Evolutionary conservation across 2,888 invertebrate genomes (phyloP).

Genomic region (Cryptus armator): DNA sequence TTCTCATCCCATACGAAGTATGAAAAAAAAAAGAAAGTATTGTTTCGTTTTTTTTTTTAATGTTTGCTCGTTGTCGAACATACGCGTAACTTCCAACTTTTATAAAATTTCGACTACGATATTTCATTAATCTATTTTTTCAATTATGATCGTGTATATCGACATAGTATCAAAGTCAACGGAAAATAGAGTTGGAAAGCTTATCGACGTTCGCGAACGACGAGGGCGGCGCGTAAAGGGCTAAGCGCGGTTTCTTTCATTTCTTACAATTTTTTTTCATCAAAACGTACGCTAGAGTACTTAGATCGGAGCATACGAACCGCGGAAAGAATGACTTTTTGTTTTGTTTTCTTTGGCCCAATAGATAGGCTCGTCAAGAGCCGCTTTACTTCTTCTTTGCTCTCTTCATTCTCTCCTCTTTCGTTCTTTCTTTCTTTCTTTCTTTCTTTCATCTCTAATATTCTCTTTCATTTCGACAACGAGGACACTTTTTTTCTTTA

Average conservation of each 20-base stretch:
- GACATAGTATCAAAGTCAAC: slow-evolving; percentile 74
- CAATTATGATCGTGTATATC: slow-evolving; percentile 60
- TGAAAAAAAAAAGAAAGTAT: too few relatives aligned
- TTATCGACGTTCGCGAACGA: slow-evolving; percentile 58
- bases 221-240: slow-evolving; percentile 21
- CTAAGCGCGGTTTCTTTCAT: slow-evolving; percentile 31
- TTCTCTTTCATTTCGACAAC: slow-evolving; percentile 36
- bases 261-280: slow-evolving; percentile 3
- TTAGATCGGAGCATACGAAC: background rate
- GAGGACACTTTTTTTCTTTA: slow-evolving; percentile 34
- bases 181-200: slow-evolving; percentile 67
- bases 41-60: background rate
- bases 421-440: background rate
- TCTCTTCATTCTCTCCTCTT: slow-evolving; percentile 9
- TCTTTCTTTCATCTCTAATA: slow-evolving; percentile 5
- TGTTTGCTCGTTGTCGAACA: slow-evolving; percentile 11
- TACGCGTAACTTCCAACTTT: slow-evolving; percentile 25
- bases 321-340: slow-evolving; percentile 17
- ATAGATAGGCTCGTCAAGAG: slow-evolving; percentile 55
- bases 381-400: slow-evolving; percentile 12
- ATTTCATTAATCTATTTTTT: slow-evolving; percentile 7
- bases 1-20: too few relatives aligned
- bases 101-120: slow-evolving; percentile 47
- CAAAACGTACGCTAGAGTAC: slow-evolving; percentile 42
- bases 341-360: slow-evolving; percentile 16